Base-by-base conservation (phyloP, 2,113 vertebrate species). In the Puffinus mauretanicus region DNA sequence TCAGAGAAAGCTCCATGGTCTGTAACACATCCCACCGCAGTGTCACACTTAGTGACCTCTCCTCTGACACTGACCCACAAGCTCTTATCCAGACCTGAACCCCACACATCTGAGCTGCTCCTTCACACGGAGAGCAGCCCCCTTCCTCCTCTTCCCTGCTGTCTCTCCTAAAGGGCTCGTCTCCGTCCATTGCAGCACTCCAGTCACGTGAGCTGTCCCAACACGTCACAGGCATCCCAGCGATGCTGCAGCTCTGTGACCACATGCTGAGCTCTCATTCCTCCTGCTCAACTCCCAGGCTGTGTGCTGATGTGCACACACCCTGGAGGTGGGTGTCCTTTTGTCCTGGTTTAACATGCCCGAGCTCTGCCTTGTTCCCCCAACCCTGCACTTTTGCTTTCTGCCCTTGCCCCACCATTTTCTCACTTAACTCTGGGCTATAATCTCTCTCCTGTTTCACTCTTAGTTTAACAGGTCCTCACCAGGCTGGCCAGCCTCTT, bases 51-150 rank as follows among this genome's bases (percentile, higher is more conserved):
- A 6, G 30, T 2, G 2, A 62, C 22, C 13, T 7, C 21, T 82
- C 20, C 27, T 81, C n/a, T 21, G 10, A 64, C 10, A 6, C 7
- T 75, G 54, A 61, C 15, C 5, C 34, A 44, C 46, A 54, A 54
- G 27, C 7, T 67, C 7, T 52, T 54, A 13, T 0, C 0, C 16
- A 62, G 34, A 44, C 2, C 18, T 18, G 4, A 55, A 25, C 6
- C 12, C 10, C 34, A 26, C 8, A 66, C 16, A 32, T 8, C 20
- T 20, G 25, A 78, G 34, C 27, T 40, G 8, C 46, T 69, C 19
- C 16, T 55, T 47, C 54, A 22, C 12, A 4, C 1, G 1, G 13
- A 69, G 16, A 10, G 15, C 46, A 64, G 26, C 6, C 18, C 12
- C 8, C 5, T 30, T 58, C 34, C 16, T 80, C 10, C 25, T 60